These are phyloP conservation scores for Macrostomum lignano DNA, from an alignment of 1,140 invertebrate species.

Conservation along the genomic window DNA sequence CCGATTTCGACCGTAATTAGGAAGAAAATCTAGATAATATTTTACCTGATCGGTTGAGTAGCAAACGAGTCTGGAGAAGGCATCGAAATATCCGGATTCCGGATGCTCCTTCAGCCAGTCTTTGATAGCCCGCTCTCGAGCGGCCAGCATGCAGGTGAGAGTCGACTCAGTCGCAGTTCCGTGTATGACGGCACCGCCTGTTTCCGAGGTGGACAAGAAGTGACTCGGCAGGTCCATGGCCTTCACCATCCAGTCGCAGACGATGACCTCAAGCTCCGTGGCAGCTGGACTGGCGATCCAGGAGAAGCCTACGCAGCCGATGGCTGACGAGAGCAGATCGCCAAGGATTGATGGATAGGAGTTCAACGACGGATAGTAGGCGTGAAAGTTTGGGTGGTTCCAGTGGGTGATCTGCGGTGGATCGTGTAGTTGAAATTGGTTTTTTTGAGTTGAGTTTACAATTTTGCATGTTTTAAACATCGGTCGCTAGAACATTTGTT, in stretches of 20 bases:
- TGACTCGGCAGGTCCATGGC: no score
- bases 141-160: conserved; percentile 47
- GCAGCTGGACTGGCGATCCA: no score
- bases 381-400: conserved; percentile 94
- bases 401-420: no score
- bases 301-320: conserved; percentile 89
- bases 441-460: no score
- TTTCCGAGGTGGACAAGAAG: conserved; percentile 32
- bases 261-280: no score
- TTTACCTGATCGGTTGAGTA: conserved; percentile 49
- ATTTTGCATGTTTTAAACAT: no score
- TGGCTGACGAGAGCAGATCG: conserved; percentile 74
- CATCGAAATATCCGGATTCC: conserved; percentile 7
- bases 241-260: no score
- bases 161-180: conserved; percentile 42
- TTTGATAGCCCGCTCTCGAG: conserved; percentile 41
- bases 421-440: no score
- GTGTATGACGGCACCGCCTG: conserved; percentile 71
- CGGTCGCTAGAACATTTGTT: no score
- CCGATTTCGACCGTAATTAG: no score
- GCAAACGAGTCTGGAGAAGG: conserved; percentile 46
- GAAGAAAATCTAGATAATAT: no score
- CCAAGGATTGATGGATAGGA: conserved; percentile 88
- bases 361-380: conserved; percentile 89
- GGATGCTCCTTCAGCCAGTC: conserved; percentile 27